Evolutionary conservation across 2,888 invertebrate species (phyloP).

Genomic region (Anoncus sp.): DNA sequence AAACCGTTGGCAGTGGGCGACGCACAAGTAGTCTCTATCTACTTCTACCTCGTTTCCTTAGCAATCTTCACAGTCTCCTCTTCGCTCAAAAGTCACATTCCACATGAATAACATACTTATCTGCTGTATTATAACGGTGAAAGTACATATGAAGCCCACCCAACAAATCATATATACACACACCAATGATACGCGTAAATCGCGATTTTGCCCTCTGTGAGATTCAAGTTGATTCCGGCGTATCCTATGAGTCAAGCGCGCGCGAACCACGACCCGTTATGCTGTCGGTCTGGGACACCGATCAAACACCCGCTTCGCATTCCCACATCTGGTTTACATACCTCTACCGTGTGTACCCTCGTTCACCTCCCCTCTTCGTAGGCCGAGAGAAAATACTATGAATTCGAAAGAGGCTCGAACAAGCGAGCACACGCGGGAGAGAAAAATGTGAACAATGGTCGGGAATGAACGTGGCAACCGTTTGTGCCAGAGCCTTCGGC

Average conservation of each 20-base stretch:
- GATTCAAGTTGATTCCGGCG: conserved; percentile 52
- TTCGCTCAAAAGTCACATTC: conserved; percentile 15
- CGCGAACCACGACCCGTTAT: conserved; percentile 28
- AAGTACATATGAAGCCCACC: neutral
- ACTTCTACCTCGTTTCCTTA: conserved; percentile 26
- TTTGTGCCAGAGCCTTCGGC: conserved; percentile 28
- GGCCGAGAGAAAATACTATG: conserved; percentile 59
- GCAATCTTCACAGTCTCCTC: conserved; percentile 28
- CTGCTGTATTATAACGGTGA: conserved; percentile 15
- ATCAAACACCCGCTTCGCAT: conserved; percentile 52
- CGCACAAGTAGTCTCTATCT: conserved; percentile 11
- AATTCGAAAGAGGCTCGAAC: conserved; percentile 59
- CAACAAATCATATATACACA: no score
- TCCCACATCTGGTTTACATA: conserved; percentile 26
- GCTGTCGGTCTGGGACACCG: conserved; percentile 29
- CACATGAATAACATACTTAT: conserved; percentile 1
- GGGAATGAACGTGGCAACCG: conserved; percentile 54
- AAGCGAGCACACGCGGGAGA: conserved; percentile 32
- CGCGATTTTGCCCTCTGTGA: conserved; percentile 34
- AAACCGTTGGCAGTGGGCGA: conserved; percentile 47
- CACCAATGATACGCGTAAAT: conserved; percentile 36
- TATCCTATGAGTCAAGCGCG: conserved; percentile 33
- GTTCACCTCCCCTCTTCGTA: neutral
- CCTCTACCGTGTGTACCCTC: conserved; percentile 2
- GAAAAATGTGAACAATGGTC: conserved; percentile 58